Evolutionary conservation across 2,797 vertebrate genomes (phyloP), one percentile per base, ranked within the genome.

Genomic region (Otus scops): DNA sequence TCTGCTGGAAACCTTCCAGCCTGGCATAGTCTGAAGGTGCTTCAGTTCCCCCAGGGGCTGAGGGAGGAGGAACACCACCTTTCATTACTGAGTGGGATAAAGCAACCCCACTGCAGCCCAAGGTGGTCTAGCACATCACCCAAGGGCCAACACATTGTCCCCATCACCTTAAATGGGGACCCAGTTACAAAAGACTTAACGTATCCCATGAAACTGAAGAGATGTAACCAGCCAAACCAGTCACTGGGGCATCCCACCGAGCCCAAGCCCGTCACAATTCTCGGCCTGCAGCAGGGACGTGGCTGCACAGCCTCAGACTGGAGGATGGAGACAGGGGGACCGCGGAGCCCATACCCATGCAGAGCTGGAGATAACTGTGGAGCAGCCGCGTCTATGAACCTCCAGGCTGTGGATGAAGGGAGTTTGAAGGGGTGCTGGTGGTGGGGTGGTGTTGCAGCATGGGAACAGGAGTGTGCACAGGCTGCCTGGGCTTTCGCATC

Each of bases 381-480:
- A 34, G 24, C 56, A 56, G 3, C 11, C 0, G 3, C 1, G 0
- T 2, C 32, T 14, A 1, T 0, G 10, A 43, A 22, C 17, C 27
- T 50, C 10, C 21, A 2, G 28, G 43, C 23, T 2, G 1, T 2
- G 36, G 45, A 7, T 0, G 4, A 34, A 36, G 7, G 48, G 63
- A 12, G 14, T 5, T 3, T 11, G 38, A 53, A 75, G 24, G 34
- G 53, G 43, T 22, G 59, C 24, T 47, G 69, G 3, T 4, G n/a
- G 65, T 2, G 61, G 39, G 47, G 48, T 1, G 10, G 15, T 12
- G 50, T 7, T 0, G 2, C 30, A 41, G 34, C 38, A 5, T 0
- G 7, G 74, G 51, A 69, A 61, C 3, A 3, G 69, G 36, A 30
- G 23, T 0, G 0, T 5, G 36, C 16, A 3, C 27, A 12, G 41